phyloP scores from a whole-genome alignment of 1,140 invertebrate genomes.

The Helicorthomorpha holstii region DNA sequence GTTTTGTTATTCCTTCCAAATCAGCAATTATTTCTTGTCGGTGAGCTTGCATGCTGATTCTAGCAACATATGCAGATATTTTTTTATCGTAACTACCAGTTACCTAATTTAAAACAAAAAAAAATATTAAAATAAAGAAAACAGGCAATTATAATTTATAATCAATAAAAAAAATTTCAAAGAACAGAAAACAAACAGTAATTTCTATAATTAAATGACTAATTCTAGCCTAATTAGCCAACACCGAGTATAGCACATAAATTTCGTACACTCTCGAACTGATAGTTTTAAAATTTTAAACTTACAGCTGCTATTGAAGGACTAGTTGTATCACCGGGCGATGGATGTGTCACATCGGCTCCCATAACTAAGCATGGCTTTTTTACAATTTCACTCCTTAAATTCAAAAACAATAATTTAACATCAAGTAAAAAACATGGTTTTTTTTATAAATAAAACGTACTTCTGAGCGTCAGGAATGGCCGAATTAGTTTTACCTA shows the following conservation, averaged over 20 bases:
- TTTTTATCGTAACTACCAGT: constrained; percentile 17
- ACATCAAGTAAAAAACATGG: neutral
- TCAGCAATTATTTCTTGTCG: constrained; percentile 19
- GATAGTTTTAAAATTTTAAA: constrained; percentile 12
- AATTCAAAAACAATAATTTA: constrained; percentile 1
- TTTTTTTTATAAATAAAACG: constrained; percentile 2
- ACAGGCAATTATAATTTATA: neutral
- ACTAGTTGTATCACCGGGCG: constrained; percentile 40
- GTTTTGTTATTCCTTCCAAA: constrained; percentile 15
- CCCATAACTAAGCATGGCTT: constrained; percentile 50
- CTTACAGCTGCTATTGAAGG: constrained; percentile 66
- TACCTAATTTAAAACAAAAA: neutral
- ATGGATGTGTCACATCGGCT: constrained; percentile 76
- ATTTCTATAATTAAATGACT: neutral
- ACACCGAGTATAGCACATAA: too few relatives aligned
- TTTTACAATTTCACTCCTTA: constrained; percentile 19
- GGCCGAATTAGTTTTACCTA: constrained; percentile 63
- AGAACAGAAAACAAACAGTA: neutral
- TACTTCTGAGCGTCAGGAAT: constrained; percentile 19
- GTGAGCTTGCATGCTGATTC: constrained; percentile 16
- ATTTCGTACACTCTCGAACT: too few relatives aligned
- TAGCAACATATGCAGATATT: constrained; percentile 15
- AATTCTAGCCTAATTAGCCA: too few relatives aligned
- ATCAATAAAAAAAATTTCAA: too few relatives aligned
- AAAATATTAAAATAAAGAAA: neutral